phyloP scores from a whole-genome alignment of 2,797 vertebrate species.

The Nasua narica region DNA sequence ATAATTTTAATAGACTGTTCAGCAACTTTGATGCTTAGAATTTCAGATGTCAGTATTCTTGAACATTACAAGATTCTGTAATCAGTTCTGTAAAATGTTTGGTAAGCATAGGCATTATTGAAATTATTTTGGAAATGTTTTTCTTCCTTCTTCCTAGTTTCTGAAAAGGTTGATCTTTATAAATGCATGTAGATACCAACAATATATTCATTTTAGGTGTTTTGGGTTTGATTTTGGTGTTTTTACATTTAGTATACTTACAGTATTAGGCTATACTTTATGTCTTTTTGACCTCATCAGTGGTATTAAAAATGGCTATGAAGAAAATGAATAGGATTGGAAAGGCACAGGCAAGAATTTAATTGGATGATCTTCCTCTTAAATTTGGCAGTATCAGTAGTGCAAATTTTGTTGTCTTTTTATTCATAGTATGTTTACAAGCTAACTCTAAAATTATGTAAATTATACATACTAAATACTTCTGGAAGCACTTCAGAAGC shows the following conservation, averaged over 20 bases:
- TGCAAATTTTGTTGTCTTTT: not conserved
- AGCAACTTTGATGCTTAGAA: not conserved
- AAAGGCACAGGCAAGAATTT: conserved; percentile 68
- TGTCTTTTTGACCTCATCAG: conserved; percentile 76
- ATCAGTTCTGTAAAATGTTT: not conserved
- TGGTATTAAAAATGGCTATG: conserved; percentile 70
- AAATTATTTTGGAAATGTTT: not conserved
- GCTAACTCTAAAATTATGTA: not conserved
- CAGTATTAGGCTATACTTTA: conserved; percentile 65
- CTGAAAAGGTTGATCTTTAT: not conserved
- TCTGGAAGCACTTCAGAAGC: not conserved
- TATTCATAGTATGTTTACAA: not conserved
- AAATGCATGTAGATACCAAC: not conserved
- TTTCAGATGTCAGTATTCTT: not conserved
- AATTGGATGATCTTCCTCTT: conserved; percentile 43
- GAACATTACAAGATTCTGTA: not conserved
- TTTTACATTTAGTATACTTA: not conserved
- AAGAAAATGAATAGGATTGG: conserved; percentile 73
- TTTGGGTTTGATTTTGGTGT: not conserved
- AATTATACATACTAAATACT: not conserved
- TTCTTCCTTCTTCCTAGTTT: not conserved
- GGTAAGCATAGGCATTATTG: not conserved
- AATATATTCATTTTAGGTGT: not conserved
- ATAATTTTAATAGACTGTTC: not conserved
- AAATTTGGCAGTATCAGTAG: conserved; percentile 18